Evolutionary conservation across 2,113 vertebrate genomes (phyloP), one percentile per base, ranked within the genome.

Genomic region (Leucoraja erinaceus): DNA sequence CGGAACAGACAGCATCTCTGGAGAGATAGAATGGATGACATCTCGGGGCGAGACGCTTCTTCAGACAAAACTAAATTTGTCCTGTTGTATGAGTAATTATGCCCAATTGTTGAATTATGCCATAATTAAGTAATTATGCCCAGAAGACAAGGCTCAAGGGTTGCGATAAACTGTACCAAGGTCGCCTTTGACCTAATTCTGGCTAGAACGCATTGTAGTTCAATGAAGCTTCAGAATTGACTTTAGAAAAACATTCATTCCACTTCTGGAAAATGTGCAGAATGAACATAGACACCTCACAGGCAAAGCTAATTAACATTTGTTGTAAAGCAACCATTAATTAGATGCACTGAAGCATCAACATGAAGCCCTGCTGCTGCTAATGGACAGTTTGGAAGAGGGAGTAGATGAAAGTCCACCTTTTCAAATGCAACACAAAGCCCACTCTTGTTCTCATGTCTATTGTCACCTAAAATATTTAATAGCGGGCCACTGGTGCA

Each of bases 391-490:
- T 63, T 88, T 63, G 83, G 61, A 66, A n/a, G 14, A 31, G 31
- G 28, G 28, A 63, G 18, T 31, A 31, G 56, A 66, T 88, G 59
- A 88, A 63, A 63, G 59, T 33, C 28, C 59, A 66, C 28, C 59
- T 88, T 63, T 88, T 88, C 28, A 66, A 31, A 88, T 63, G 59
- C n/a, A 88, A n/a, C 83, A 88, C 28, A 66, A 66, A 77, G n/a
- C 75, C 75, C 75, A 77, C n/a, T 77, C 75, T 33, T 33, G 70
- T 33, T 33, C 31, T 77, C 10, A 16, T 12, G n/a, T 31, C 75
- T 77, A 31, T 77, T 77, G n/a, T 33, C 4, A 16, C n/a, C 31
- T 77, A 77, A 77, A 63, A 18, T 33, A 84, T 59, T n/a, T 25
- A 14, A n/a, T 16, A 31, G n/a, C 6, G 59, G 18, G 59, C 5